Evolutionary conservation across 1,140 invertebrate genomes (phyloP).

Genomic region (Pseudomyrmex concolor): DNA sequence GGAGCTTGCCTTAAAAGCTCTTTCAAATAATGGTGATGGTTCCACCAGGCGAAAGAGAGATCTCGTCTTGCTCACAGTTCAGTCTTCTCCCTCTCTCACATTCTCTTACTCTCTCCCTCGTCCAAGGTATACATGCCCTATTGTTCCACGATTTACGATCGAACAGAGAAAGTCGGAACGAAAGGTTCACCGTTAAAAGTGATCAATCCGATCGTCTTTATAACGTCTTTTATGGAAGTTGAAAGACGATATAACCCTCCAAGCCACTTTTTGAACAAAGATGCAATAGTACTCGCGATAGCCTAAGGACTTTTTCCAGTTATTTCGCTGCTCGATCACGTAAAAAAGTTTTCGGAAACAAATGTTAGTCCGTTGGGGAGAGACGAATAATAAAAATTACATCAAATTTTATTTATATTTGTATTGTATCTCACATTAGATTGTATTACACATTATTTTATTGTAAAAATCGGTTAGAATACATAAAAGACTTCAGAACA

Average conservation of each 20-base stretch:
- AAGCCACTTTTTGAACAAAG: slow-evolving; percentile 33
- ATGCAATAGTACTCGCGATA: slow-evolving; percentile 1
- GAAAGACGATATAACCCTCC: slow-evolving; percentile 14
- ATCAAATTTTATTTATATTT: too few relatives aligned
- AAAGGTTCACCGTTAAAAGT: slow-evolving; percentile 51
- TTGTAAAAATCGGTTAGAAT: too few relatives aligned
- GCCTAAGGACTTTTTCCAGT: neutral
- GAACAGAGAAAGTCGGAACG: slow-evolving; percentile 24
- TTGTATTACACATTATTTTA: too few relatives aligned
- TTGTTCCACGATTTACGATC: slow-evolving; percentile 70
- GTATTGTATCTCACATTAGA: too few relatives aligned
- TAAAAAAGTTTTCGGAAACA: slow-evolving; percentile 11
- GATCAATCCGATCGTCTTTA: slow-evolving; percentile 64
- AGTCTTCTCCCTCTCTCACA: neutral
- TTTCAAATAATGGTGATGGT: slow-evolving; percentile 75
- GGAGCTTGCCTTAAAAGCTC: slow-evolving; percentile 77
- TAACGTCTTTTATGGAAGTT: slow-evolving; percentile 51
- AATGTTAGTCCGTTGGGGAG: neutral
- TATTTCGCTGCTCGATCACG: neutral
- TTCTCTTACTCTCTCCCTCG: neutral
- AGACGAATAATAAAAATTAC: too few relatives aligned
- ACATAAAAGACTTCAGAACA: too few relatives aligned
- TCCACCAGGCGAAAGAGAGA: slow-evolving; percentile 64
- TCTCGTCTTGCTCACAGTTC: slow-evolving; percentile 35
- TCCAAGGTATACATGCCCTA: slow-evolving; percentile 50